Base-by-base conservation (phyloP, 2,888 invertebrate species). In the Germaria angustata region DNA sequence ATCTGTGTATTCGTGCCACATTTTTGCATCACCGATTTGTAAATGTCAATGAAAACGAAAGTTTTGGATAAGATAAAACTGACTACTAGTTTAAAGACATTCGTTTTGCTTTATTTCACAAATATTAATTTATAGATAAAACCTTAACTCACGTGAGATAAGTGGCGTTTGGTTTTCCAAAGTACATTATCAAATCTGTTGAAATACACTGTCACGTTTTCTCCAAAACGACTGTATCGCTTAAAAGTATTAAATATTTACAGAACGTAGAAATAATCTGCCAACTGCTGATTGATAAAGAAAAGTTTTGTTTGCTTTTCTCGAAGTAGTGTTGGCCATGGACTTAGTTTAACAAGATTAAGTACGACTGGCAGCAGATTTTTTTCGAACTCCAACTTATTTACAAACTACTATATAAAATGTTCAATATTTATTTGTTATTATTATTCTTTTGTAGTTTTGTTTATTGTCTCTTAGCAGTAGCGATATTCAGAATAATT, bases 111-210 rank as follows among this genome's bases (percentile, higher is more conserved):
- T 32, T 36, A 8, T 68, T 57, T 49, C 46, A 36, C 79, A 82
- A 79, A 78, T 82, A 79, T 44, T 22, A 65, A 36, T 44, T 36
- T 75, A 32, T 66, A 82, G 79, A 82, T 82, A 82, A 82, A 82
- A 75, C 63, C 73, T 69, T 65, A 78, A 81, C 79, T 53, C 82
- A 82, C 82, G 82, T 82, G 82, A 82, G 82, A 82, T 82, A 82
- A 79, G 51, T 76, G 65, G 28, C n/a, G 57, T 63, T 49, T 79
- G 63, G 17, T 7, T 51, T 41, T 32, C 15, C 22, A 34, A 61
- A 77, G 41, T 20, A 65, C 65, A 75, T 57, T 78, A 82, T 75
- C 57, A 79, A 82, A 75, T 82, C 79, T 66, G 82, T 57, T 59
- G 32, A 75, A 72, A 65, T 65, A 75, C 32, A 36, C 68, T 7